These are phyloP conservation scores for Corythaixoides concolor DNA, from an alignment of 2,113 vertebrate species.

Conservation along the genomic window DNA sequence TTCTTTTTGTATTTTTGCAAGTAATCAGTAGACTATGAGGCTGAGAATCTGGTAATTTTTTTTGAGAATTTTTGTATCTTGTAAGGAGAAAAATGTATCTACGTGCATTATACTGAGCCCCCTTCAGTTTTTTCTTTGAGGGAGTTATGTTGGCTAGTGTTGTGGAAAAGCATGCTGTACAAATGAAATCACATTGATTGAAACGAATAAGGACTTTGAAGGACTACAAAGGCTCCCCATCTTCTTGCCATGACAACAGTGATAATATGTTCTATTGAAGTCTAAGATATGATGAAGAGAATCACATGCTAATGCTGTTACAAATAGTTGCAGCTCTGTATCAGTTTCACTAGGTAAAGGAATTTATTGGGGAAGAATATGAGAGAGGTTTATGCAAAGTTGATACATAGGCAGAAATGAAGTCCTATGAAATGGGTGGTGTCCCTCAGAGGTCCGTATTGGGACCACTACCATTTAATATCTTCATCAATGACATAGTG, in stretches of 20 bases:
- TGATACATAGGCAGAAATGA: not conserved
- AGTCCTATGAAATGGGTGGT: not conserved
- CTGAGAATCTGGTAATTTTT: not conserved
- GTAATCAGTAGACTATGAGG: not conserved
- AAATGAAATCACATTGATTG: not conserved
- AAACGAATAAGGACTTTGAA: not conserved
- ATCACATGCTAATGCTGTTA: not conserved
- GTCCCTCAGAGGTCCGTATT: not conserved
- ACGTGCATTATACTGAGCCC: not conserved
- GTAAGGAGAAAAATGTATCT: not conserved
- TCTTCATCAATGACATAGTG: not conserved
- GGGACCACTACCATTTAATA: not conserved
- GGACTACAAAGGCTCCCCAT: slow-evolving; percentile 15
- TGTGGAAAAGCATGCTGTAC: not conserved
- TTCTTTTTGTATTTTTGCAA: not conserved
- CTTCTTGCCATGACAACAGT: slow-evolving; percentile 10
- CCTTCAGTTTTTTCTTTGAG: not conserved
- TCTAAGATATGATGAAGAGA: not conserved
- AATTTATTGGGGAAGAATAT: not conserved
- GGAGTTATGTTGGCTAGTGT: not conserved
- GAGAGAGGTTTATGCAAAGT: not conserved
- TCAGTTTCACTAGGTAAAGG: not conserved
- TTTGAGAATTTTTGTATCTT: not conserved
- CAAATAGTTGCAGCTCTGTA: not conserved
- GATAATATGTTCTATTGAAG: not conserved